Evolutionary conservation across 1,140 invertebrate genomes (phyloP).

Genomic region (Euura lappo): DNA sequence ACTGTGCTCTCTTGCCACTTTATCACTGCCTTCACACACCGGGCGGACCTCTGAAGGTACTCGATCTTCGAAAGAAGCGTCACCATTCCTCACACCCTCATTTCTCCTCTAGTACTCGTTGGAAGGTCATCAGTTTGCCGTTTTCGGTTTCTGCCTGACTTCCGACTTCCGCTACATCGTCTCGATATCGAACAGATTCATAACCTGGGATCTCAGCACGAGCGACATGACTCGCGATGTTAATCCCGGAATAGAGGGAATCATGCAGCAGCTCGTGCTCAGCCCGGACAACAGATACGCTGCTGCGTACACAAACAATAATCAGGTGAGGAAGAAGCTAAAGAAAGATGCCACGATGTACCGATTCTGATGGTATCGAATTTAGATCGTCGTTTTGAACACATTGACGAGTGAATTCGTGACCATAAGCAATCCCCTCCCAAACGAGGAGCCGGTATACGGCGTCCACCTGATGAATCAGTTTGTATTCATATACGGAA

Average conservation of each 20-base stretch:
- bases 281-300: conserved; percentile 96
- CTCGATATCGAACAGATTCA: conserved; percentile 95
- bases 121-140: conserved; percentile 97
- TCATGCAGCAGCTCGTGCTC: conserved; percentile 94
- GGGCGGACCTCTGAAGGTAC: conserved; percentile 92
- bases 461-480: conserved; percentile 81
- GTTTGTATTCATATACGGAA: conserved; percentile 72
- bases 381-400: conserved; percentile 80
- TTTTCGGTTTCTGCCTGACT: conserved; percentile 92
- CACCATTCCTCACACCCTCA: not conserved
- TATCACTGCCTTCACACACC: conserved; percentile 97
- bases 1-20: conserved; percentile 89
- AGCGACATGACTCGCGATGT: conserved; percentile 91
- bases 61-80: conserved; percentile 6
- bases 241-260: conserved; percentile 91
- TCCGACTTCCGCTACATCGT: conserved; percentile 93
- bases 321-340: conserved; percentile 70
- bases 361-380: not conserved
- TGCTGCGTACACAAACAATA: conserved; percentile 95
- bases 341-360: conserved; percentile 11
- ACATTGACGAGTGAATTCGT: conserved; percentile 91
- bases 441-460: conserved; percentile 69
- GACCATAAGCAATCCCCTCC: conserved; percentile 83
- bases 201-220: conserved; percentile 96
- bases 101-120: conserved; percentile 80